Percentiles rank a stretch among this genome's conserved stretches.
phyloP scores from a whole-genome alignment of 1,140 invertebrate genomes.

The Drosophila athabasca region DNA sequence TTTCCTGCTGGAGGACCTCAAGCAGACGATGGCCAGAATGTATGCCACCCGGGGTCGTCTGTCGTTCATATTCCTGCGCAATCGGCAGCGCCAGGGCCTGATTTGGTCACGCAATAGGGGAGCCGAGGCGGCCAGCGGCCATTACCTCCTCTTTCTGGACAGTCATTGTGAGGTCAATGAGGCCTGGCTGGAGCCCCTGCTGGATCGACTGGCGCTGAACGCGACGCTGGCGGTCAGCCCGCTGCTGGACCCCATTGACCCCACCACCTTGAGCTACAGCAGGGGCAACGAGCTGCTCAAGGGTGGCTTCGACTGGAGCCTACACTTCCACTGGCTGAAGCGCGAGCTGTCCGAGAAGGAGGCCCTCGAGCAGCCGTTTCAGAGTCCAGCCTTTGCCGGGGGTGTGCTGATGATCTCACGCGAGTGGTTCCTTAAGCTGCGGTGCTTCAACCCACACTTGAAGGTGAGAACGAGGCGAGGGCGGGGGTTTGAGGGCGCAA shows the following conservation, averaged over 20 bases:
- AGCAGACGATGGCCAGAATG: constrained; percentile 84
- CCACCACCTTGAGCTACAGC: constrained; percentile 85
- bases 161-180: constrained; percentile 91
- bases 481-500: background rate
- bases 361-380: constrained; percentile 46
- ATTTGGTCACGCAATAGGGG: constrained; percentile 90
- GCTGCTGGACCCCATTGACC: constrained; percentile 87
- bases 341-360: constrained; percentile 60
- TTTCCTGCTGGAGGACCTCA: constrained; percentile 34
- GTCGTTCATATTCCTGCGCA: constrained; percentile 84
- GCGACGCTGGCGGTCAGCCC: constrained; percentile 84
- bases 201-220: constrained; percentile 84
- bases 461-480: constrained; percentile 50
- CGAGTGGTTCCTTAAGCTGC: constrained; percentile 91
- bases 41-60: constrained; percentile 83
- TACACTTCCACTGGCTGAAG: constrained; percentile 98
- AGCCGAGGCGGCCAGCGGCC: constrained; percentile 86
- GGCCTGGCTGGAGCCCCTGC: constrained; percentile 88
- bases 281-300: constrained; percentile 88
- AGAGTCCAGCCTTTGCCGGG: constrained; percentile 91
- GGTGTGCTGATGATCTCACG: constrained; percentile 90
- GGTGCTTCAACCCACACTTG: constrained; percentile 90
- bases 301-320: constrained; percentile 96
- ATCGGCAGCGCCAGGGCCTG: constrained; percentile 89
- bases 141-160: constrained; percentile 91